Evolutionary conservation across 2,888 invertebrate genomes (phyloP).

Genomic region (Cephus sareptanus): DNA sequence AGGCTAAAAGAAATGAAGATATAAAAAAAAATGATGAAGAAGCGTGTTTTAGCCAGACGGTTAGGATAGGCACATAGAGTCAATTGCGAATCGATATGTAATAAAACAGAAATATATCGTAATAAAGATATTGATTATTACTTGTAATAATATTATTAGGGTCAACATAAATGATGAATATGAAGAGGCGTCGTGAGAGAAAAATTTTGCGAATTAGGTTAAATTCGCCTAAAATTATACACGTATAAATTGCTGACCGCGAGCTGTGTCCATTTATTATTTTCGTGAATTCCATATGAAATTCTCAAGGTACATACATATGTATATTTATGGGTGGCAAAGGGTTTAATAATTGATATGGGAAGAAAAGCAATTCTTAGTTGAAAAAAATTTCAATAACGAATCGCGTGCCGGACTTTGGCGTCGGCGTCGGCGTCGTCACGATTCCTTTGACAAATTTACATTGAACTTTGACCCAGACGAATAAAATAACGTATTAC

Average conservation of each 20-base stretch:
- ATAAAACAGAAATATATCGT: slow-evolving; percentile 37
- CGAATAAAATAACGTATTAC: too few relatives aligned
- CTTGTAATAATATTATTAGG: slow-evolving; percentile 20
- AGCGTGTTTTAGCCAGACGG: background rate
- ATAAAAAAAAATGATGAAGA: background rate
- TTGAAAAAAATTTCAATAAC: too few relatives aligned
- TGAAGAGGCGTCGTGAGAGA: background rate
- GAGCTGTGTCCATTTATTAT: background rate
- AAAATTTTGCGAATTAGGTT: background rate
- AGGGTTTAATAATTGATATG: too few relatives aligned
- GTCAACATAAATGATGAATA: slow-evolving; percentile 1
- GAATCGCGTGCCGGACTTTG: too few relatives aligned
- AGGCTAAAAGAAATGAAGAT: background rate
- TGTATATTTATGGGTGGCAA: background rate
- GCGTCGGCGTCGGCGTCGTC: too few relatives aligned
- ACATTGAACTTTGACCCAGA: too few relatives aligned
- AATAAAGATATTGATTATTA: slow-evolving; percentile 31
- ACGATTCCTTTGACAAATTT: too few relatives aligned
- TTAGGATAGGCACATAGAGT: slow-evolving; percentile 35
- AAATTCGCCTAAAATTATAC: background rate
- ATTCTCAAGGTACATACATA: background rate
- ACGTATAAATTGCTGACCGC: background rate
- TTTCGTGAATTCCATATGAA: background rate
- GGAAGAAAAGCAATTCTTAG: too few relatives aligned
- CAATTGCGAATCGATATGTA: slow-evolving; percentile 56